phyloP scores from a whole-genome alignment of 2,797 vertebrate species.

The Pseudopleuronectes americanus region DNA sequence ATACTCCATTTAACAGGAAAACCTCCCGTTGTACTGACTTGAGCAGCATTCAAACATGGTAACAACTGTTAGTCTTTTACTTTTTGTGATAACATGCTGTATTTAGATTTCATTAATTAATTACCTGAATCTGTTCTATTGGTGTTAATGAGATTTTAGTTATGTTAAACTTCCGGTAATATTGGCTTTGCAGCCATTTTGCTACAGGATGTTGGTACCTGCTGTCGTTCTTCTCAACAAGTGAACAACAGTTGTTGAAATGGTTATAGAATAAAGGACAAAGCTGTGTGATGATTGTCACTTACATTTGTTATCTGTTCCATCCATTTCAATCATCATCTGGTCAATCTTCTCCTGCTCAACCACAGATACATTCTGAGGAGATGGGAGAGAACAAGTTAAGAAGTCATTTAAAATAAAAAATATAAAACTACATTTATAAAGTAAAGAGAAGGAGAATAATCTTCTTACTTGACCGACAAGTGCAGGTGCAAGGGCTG shows the following conservation, averaged over 20 bases:
- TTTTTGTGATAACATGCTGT: neutral
- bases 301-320: conserved; percentile 96
- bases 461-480: conserved; percentile 89
- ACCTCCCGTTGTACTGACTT: too few species aligned
- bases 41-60: neutral
- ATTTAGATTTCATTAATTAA: neutral
- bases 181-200: neutral
- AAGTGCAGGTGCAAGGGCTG: conserved; percentile 92
- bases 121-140: neutral
- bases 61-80: neutral
- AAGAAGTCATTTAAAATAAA: neutral
- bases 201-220: neutral
- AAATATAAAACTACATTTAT: neutral
- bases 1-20: too few species aligned
- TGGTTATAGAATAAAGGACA: neutral
- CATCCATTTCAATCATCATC: conserved; percentile 95
- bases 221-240: neutral
- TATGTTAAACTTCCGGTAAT: neutral
- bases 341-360: conserved; percentile 96
- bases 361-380: conserved; percentile 87
- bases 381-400: conserved; percentile 1
- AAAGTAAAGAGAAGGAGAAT: neutral
- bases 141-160: neutral
- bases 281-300: neutral
- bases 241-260: neutral